Percentiles rank a stretch among this genome's conserved stretches.
phyloP scores from a whole-genome alignment of 1,140 invertebrate genomes.

The Drosophila biarmipes region DNA sequence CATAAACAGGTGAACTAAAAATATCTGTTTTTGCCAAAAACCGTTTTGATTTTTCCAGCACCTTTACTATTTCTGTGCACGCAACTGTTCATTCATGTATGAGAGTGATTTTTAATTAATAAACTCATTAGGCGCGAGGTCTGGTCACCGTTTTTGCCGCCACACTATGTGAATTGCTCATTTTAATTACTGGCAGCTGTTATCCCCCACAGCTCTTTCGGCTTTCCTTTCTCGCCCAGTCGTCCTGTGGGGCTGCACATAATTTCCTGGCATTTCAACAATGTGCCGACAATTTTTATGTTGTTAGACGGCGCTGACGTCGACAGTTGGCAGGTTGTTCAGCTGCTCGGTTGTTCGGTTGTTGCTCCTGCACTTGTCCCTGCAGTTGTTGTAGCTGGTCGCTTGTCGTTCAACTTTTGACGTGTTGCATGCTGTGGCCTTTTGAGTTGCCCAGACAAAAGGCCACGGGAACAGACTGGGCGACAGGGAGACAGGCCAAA shows the following conservation, averaged over 20 bases:
- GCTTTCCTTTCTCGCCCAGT: not conserved
- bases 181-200: constrained; percentile 75
- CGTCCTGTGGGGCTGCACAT: constrained; percentile 45
- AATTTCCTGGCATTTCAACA: constrained; percentile 77
- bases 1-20: too few relatives aligned
- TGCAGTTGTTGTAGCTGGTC: constrained; percentile 49
- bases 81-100: constrained; percentile 29
- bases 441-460: constrained; percentile 61
- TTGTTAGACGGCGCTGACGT: constrained; percentile 66
- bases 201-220: constrained; percentile 8
- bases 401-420: constrained; percentile 75
- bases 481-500: constrained; percentile 4
- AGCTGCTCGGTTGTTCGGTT: constrained; percentile 29
- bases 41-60: too few relatives aligned
- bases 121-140: constrained; percentile 71
- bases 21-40: too few relatives aligned
- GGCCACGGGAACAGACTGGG: constrained; percentile 28
- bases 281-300: constrained; percentile 77
- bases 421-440: constrained; percentile 67
- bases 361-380: constrained; percentile 28
- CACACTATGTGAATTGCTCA: constrained; percentile 59
- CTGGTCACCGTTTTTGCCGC: constrained; percentile 36
- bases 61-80: constrained; percentile 11
- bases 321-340: constrained; percentile 46
- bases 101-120: constrained; percentile 78